Conservation (phyloP, 2,113 vertebrate genomes). For the Chiloscyllium plagiosum region DNA sequence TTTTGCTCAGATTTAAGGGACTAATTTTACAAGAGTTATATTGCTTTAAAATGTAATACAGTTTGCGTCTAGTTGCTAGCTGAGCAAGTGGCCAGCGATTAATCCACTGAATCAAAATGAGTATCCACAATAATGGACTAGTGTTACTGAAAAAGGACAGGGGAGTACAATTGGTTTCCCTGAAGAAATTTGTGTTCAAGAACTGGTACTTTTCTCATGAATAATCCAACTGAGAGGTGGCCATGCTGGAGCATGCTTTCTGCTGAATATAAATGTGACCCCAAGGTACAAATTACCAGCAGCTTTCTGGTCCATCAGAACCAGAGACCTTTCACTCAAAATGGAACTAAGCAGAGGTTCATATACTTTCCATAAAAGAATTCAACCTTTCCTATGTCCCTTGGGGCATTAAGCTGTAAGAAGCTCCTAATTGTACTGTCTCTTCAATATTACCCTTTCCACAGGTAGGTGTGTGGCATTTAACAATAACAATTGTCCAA, state of each 20-base stretch:
- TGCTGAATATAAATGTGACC: background rate
- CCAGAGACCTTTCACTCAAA: background rate
- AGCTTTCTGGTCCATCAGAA: background rate
- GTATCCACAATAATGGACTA: background rate
- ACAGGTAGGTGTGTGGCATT: conserved; percentile 8
- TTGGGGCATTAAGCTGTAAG: background rate
- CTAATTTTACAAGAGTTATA: no score
- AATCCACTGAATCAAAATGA: background rate
- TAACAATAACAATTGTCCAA: background rate
- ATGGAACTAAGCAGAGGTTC: background rate
- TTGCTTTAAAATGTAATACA: no score
- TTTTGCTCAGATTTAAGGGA: no score
- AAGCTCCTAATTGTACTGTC: background rate
- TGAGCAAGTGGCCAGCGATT: background rate
- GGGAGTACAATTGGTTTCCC: background rate
- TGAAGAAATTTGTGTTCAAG: background rate
- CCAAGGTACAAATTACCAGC: background rate
- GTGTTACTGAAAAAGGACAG: background rate
- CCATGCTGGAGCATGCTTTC: background rate
- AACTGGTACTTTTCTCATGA: background rate
- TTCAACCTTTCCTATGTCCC: background rate
- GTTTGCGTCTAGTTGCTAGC: background rate
- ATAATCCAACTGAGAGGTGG: background rate
- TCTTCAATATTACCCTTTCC: background rate
- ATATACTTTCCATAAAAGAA: background rate